Conservation (phyloP, 2,888 invertebrate genomes). For the Alloscopus bannaensis region DNA sequence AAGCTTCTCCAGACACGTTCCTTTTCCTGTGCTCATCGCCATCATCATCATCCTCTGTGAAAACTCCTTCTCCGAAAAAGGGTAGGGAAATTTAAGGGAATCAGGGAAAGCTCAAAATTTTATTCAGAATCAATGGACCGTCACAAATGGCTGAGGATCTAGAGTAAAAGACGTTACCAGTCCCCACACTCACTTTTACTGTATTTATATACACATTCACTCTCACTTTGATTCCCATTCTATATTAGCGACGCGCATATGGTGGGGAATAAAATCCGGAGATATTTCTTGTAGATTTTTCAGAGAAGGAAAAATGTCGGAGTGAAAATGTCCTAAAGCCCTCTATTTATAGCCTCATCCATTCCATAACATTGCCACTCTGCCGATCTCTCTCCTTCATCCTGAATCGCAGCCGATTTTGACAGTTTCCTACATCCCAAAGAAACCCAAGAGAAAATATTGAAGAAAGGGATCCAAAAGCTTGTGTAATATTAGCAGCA, state of each 20-base stretch:
- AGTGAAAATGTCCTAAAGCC: slow-evolving; percentile 59
- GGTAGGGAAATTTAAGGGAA: slow-evolving; percentile 61
- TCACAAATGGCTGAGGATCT: slow-evolving; percentile 64
- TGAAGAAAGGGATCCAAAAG: too few species aligned
- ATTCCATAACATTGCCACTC: slow-evolving; percentile 45
- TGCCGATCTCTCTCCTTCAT: slow-evolving; percentile 31
- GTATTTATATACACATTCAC: slow-evolving; percentile 2
- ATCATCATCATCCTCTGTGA: slow-evolving; percentile 15
- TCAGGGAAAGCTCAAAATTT: slow-evolving; percentile 67
- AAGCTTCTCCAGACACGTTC: too few species aligned
- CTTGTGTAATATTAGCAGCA: slow-evolving; percentile 7
- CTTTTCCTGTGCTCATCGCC: slow-evolving; percentile 23
- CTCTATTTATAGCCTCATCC: slow-evolving; percentile 59
- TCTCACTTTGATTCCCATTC: background rate
- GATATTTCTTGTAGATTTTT: slow-evolving; percentile 40
- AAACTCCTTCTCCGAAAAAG: slow-evolving; percentile 26
- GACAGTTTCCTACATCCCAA: slow-evolving; percentile 13
- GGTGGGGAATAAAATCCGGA: slow-evolving; percentile 46
- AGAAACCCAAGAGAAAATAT: background rate
- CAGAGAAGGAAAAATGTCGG: slow-evolving; percentile 20
- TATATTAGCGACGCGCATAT: slow-evolving; percentile 14
- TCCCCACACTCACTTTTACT: too few species aligned
- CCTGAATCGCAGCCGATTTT: slow-evolving; percentile 31
- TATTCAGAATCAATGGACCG: slow-evolving; percentile 72
- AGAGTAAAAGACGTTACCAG: slow-evolving; percentile 17